Conservation (phyloP, 2,113 vertebrate species). For the Merops nubicus region DNA sequence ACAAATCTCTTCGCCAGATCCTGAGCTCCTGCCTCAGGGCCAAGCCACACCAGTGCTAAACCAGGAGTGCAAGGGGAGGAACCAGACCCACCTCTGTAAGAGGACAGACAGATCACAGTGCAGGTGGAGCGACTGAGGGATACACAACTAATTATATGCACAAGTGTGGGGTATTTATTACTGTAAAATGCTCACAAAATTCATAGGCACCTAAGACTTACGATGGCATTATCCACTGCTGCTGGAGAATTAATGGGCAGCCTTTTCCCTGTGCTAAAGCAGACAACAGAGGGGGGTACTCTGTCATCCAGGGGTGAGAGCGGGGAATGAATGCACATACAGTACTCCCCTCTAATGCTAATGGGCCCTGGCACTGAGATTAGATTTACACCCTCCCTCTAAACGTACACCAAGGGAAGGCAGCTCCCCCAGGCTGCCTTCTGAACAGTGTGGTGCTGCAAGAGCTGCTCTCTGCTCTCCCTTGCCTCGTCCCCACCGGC, state of each 20-base stretch:
- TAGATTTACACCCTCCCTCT: slow-evolving; percentile 73
- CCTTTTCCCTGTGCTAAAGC: slow-evolving; percentile 36
- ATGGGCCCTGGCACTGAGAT: slow-evolving; percentile 72
- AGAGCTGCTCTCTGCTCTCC: neutral
- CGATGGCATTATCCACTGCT: slow-evolving; percentile 35
- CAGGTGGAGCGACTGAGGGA: neutral
- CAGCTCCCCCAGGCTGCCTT: slow-evolving; percentile 47
- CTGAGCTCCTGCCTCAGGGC: neutral
- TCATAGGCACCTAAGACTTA: slow-evolving; percentile 60
- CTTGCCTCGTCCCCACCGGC: neutral
- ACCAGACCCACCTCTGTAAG: neutral
- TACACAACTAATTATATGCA: slow-evolving; percentile 55
- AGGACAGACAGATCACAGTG: slow-evolving; percentile 6
- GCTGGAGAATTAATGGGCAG: slow-evolving; percentile 59
- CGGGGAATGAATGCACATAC: slow-evolving; percentile 58
- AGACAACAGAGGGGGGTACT: slow-evolving; percentile 56
- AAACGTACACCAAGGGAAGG: slow-evolving; percentile 44
- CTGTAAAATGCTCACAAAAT: slow-evolving; percentile 50
- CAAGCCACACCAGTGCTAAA: neutral
- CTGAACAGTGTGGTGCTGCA: neutral
- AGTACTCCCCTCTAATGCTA: slow-evolving; percentile 70
- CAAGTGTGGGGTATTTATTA: slow-evolving; percentile 58
- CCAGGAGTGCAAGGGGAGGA: neutral
- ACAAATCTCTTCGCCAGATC: neutral
- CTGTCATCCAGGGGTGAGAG: slow-evolving; percentile 68